These are phyloP conservation scores for Perca flavescens DNA, from an alignment of 2,113 vertebrate species.

Conservation along the genomic window DNA sequence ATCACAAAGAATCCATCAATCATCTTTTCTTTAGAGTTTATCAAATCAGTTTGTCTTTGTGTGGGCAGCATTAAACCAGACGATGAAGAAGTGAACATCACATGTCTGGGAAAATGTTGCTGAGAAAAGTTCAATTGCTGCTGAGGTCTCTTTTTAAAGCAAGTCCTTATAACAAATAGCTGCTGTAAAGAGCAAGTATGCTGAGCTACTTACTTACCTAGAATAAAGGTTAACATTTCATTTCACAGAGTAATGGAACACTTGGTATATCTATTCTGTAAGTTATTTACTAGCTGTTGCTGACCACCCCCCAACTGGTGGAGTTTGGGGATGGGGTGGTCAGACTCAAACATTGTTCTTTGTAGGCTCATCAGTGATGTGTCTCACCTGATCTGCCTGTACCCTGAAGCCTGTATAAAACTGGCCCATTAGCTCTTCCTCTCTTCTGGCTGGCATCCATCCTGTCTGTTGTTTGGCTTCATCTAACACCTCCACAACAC, in stretches of 20 bases:
- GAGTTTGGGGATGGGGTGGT: not conserved
- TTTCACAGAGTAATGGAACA: not conserved
- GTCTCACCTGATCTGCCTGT: not conserved
- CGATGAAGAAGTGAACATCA: not conserved
- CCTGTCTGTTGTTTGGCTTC: slow-evolving; percentile 7
- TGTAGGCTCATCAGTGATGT: not conserved
- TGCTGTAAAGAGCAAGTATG: not conserved
- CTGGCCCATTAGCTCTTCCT: not conserved
- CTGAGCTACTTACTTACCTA: not conserved
- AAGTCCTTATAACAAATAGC: not conserved
- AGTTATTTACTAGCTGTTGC: not conserved
- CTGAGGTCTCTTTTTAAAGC: not conserved
- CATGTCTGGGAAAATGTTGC: not conserved
- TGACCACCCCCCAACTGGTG: too few relatives aligned
- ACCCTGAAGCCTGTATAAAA: not conserved
- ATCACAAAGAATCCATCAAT: not conserved
- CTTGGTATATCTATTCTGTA: not conserved
- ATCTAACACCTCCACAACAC: slow-evolving; percentile 26
- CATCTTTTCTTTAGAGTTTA: not conserved
- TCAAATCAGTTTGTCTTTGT: not conserved
- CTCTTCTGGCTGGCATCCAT: slow-evolving; percentile 4
- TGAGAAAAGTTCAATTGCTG: not conserved
- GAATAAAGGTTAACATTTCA: not conserved
- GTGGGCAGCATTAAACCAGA: not conserved
- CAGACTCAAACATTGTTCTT: not conserved